Evolutionary conservation across 2,113 vertebrate species (phyloP).

Genomic region (Zosterops borbonicus): DNA sequence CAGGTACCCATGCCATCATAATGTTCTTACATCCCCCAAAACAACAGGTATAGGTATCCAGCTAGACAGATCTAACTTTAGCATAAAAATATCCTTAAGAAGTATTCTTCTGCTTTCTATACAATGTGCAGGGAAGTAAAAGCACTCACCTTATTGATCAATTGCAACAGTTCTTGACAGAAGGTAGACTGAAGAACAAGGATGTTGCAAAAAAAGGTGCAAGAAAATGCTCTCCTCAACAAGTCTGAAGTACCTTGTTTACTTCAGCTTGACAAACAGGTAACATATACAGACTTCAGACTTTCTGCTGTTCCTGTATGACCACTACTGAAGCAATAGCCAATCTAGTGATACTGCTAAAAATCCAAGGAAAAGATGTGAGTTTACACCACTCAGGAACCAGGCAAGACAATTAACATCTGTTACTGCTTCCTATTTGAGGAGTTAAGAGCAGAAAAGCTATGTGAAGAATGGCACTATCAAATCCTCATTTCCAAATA

Average conservation of each 20-base stretch:
- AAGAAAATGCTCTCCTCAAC: neutral
- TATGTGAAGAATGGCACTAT: slow-evolving; percentile 28
- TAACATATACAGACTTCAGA: slow-evolving; percentile 5
- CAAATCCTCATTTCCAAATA: slow-evolving; percentile 8
- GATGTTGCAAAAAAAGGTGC: neutral
- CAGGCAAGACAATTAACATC: neutral
- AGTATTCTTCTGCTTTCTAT: neutral
- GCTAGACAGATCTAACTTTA: neutral
- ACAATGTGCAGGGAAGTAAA: neutral
- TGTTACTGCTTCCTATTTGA: slow-evolving; percentile 34
- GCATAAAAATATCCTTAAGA: neutral
- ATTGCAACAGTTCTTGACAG: neutral
- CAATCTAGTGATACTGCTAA: neutral
- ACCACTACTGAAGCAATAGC: neutral
- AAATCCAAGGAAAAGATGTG: neutral
- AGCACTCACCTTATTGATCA: neutral
- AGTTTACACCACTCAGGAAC: neutral
- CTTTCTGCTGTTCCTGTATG: slow-evolving; percentile 6
- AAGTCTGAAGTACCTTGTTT: neutral
- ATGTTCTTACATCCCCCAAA: neutral
- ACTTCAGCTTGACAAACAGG: neutral
- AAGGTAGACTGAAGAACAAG: neutral
- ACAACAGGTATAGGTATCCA: neutral
- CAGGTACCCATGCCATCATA: neutral
- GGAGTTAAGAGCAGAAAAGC: slow-evolving; percentile 2